Evolutionary conservation across 2,888 invertebrate genomes (phyloP), one percentile per base, ranked within the genome.

Genomic region (Endomychus coccineus): DNA sequence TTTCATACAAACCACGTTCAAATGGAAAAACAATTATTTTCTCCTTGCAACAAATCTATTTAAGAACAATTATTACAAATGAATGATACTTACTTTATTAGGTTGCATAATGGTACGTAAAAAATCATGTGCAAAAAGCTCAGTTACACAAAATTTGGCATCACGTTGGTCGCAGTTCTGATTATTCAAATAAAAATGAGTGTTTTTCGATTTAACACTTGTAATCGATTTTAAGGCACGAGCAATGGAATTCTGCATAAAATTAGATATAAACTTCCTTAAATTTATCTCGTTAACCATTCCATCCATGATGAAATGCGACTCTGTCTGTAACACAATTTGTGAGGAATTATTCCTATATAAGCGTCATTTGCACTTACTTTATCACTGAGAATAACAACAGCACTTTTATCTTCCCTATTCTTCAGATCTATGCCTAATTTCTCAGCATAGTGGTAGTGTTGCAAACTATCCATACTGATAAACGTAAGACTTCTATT

Each of bases 401-500:
- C 76, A 16, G 75, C 74, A 17, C 81, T 82, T 64, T 71, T 77
- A 52, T 82, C 76, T 39, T 66, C 70, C 39, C 60, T 69, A 24
- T 68, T 71, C 7, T 64, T 60, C 17, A 83, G 64, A 59, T 86
- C 77, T 13, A 87, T 71, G 2, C 86, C 87, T 3, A 89, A 71
- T 14, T 75, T 73, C 55, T 83, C 78, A 0, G 85, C 82, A 56
- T 88, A 83, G 52, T 82, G 77, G 48, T 76, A 75, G 55, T 83
- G 82, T 34, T 73, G 66, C 2, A 79, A 62, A 47, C 82, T 82
- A 58, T 90, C 88, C 49, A 90, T 71, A 1, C 83, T 82, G 19
- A 86, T 64, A 43, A 83, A 71, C 7, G 70, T 66, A 32, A 83
- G 55, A 9, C 77, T 75, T 46, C 64, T 65, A 56, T 84, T 83